Evolutionary conservation across 2,888 invertebrate species (phyloP).

Genomic region (Trypoxylon attenuatum): DNA sequence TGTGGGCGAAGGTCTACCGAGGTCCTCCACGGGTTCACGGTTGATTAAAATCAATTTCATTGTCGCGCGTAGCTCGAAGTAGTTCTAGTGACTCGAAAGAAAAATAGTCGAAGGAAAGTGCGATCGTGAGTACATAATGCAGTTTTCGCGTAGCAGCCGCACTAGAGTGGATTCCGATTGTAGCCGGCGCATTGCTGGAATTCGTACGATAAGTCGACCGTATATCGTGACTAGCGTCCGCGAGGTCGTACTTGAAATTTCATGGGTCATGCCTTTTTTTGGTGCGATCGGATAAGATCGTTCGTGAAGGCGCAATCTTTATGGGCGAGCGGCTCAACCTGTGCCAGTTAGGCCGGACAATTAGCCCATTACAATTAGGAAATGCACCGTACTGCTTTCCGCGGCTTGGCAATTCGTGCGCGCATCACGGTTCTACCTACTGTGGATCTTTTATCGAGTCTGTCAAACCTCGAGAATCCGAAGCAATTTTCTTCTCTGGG

Average conservation of each 20-base stretch:
- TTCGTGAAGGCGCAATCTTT: neutral
- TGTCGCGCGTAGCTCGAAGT: neutral
- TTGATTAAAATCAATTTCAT: neutral
- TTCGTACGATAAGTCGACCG: neutral
- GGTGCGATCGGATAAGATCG: slow-evolving; percentile 35
- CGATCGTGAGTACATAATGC: too few relatives aligned
- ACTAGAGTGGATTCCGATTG: too few relatives aligned
- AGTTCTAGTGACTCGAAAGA: too few relatives aligned
- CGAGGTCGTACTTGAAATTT: slow-evolving; percentile 43
- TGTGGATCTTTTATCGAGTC: too few relatives aligned
- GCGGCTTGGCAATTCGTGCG: too few relatives aligned
- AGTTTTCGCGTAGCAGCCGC: too few relatives aligned
- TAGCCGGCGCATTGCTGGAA: neutral
- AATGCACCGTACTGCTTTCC: too few relatives aligned
- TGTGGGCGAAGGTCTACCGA: neutral
- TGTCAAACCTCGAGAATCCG: too few relatives aligned
- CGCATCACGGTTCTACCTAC: too few relatives aligned
- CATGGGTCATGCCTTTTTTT: slow-evolving; percentile 38
- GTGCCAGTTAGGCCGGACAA: slow-evolving; percentile 7
- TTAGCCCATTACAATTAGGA: neutral
- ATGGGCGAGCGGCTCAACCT: slow-evolving; percentile 5
- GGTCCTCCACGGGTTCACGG: neutral
- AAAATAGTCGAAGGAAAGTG: too few relatives aligned
- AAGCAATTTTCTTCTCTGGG: too few relatives aligned
- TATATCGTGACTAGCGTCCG: slow-evolving; percentile 29